A percentile compares a stretch with the other conserved stretches of the same genome.
phyloP scores from a whole-genome alignment of 1,140 invertebrate species.

The Macrosteles quadrilineatus region DNA sequence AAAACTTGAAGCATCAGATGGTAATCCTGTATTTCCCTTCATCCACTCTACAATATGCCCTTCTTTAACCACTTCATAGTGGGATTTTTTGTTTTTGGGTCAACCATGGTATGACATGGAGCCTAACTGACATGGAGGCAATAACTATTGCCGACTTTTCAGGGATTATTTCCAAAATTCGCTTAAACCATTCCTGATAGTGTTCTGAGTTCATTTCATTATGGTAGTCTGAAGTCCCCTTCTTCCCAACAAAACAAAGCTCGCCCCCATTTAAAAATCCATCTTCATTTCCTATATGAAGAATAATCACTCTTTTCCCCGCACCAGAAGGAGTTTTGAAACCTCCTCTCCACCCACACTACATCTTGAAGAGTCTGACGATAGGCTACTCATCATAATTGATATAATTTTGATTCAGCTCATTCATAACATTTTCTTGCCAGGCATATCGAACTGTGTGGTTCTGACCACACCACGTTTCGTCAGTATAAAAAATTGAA shows the following conservation, averaged over 20 bases:
- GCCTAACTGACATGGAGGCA: no score
- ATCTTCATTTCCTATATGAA: no score
- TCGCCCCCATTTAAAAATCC: no score
- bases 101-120: neutral
- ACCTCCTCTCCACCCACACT: no score
- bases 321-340: neutral
- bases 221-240: neutral
- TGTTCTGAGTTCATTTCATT: neutral
- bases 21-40: neutral
- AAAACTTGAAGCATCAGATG: neutral
- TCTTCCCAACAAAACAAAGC: no score
- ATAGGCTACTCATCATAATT: neutral
- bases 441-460: neutral
- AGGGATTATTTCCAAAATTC: neutral
- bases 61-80: no score
- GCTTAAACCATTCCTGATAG: neutral
- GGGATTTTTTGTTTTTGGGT: neutral
- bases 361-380: neutral
- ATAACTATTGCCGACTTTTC: no score
- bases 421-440: neutral
- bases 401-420: neutral
- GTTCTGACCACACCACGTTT: neutral
- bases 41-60: neutral
- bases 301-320: neutral
- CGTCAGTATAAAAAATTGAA: neutral